Evolutionary conservation across 2,797 vertebrate species (phyloP), one percentile per base, ranked within the genome.

Genomic region (Macropus fuliginosus): DNA sequence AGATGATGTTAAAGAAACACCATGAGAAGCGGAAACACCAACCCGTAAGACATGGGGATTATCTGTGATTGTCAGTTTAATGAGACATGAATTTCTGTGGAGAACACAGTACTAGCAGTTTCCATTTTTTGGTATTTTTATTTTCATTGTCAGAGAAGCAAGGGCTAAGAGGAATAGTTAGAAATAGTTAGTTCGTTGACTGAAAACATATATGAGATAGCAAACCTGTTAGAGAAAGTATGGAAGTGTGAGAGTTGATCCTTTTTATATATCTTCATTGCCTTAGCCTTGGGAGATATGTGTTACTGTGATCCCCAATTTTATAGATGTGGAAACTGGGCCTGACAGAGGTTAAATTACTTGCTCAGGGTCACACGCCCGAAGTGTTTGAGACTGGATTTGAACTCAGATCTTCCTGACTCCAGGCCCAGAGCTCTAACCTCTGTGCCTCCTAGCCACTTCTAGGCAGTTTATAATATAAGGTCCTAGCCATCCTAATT

Each of bases 1-100:
- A 99, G 98, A 98, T 98, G 94, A 99, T 99, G 99, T 95, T 99
- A 94, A 99, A 98, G 98, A 99, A 99, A 97, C 99, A 99, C 97
- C 98, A 99, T 0, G 99, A 99, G 98, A 99, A 99, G 97, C 99
- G 99, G 97, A 99, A 99, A 98, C 98, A 98, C 29, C 99, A 99
- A 13, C 99, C 99, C 91, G 99, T 99, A 98, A 99, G 99, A 90
- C 0, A 0, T 62, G 50, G 90, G 81, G 28, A 91, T 93, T 87
- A 28, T 31, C 11, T 31, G 0, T 50, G 46, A 28, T 34, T 55
- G 59, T 57, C 50, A 59, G 9, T 40, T 4, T 87, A 0, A 0
- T 27, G 62, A 18, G 50, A 52, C 50, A 91, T 54, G 62, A 54
- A 56, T 0, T 90, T 21, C 21, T 55, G 46, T 81, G 89, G 12